Evolutionary conservation across 2,113 vertebrate species (phyloP), one percentile per base, ranked within the genome.

Genomic region (Macroglossus sobrinus): DNA sequence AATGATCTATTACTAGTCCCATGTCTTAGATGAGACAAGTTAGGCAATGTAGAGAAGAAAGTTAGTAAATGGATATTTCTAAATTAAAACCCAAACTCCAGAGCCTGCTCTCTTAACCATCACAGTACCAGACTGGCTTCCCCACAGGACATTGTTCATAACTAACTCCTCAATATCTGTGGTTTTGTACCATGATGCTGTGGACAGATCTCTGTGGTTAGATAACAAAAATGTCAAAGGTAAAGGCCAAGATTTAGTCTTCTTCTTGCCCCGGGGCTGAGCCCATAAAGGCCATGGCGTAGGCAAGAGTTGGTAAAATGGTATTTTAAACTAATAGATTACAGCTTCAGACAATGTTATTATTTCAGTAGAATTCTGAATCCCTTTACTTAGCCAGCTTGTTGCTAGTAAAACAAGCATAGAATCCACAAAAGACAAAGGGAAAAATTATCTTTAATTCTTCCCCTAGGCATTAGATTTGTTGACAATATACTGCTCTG

Each of bases 371-470:
- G 30, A 71, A 50, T 59, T 74, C 59, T 63, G 24, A 75, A 72
- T 76, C 79, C 24, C 40, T 66, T 69, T 74, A 50, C 61, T 81
- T 22, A 64, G 40, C 38, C 30, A 93, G 69, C 63, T 55, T 61
- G 68, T 43, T 91, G 80, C 21, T 40, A 91, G 40, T 33, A 92
- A 88, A 86, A 84, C n/a, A 85, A 90, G 16, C 21, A 55, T 30
- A 53, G 35, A 43, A 76, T 38, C 33, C 14, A 24, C 30, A 68
- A 79, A 59, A 74, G 21, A 74, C 30, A 64, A 84, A 57, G 4
- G 43, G 47, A 47, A 35, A 61, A 26, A 11, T 84, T n/a, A 78
- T 26, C 26, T 40, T 66, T 38, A 81, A 72, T 26, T 85, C 40
- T 91, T 66, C 69, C 38, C 38, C 4, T 72, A 24, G n/a, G 28